Evolutionary conservation across 2,888 invertebrate species (phyloP).

Genomic region (Melanchra persicariae): DNA sequence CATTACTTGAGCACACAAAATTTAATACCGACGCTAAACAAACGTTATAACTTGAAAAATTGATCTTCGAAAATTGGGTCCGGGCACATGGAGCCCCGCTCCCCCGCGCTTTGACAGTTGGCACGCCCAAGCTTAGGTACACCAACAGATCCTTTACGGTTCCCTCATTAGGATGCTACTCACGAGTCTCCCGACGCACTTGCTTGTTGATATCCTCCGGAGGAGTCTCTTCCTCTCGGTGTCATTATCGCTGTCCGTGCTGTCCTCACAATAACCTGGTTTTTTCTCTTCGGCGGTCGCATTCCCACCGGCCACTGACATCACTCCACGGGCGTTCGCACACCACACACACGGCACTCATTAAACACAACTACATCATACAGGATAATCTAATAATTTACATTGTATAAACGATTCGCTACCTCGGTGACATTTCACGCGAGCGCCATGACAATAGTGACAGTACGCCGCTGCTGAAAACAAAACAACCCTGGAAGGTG

Average conservation of each 20-base stretch:
- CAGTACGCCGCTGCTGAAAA: conserved; percentile 85
- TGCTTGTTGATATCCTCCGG: conserved; percentile 95
- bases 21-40: conserved; percentile 70
- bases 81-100: conserved; percentile 82
- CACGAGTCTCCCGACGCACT: conserved; percentile 95
- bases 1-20: conserved; percentile 73
- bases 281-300: conserved; percentile 79
- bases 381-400: conserved; percentile 83
- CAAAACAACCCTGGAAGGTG: conserved; percentile 83
- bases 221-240: conserved; percentile 95
- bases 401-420: conserved; percentile 81
- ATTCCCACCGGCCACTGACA: conserved; percentile 83
- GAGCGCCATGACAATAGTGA: conserved; percentile 89
- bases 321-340: conserved; percentile 84
- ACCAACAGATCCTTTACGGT: conserved; percentile 50
- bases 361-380: conserved; percentile 88
- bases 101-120: conserved; percentile 78
- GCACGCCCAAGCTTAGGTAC: conserved; percentile 82
- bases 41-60: conserved; percentile 75
- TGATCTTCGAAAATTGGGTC: conserved; percentile 73
- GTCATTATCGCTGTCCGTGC: conserved; percentile 95
- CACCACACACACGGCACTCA: conserved; percentile 81
- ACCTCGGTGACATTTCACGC: conserved; percentile 86
- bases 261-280: conserved; percentile 84
- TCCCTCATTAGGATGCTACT: conserved; percentile 74